phyloP scores from a whole-genome alignment of 2,888 invertebrate genomes.

The Priocnemis perturbator region DNA sequence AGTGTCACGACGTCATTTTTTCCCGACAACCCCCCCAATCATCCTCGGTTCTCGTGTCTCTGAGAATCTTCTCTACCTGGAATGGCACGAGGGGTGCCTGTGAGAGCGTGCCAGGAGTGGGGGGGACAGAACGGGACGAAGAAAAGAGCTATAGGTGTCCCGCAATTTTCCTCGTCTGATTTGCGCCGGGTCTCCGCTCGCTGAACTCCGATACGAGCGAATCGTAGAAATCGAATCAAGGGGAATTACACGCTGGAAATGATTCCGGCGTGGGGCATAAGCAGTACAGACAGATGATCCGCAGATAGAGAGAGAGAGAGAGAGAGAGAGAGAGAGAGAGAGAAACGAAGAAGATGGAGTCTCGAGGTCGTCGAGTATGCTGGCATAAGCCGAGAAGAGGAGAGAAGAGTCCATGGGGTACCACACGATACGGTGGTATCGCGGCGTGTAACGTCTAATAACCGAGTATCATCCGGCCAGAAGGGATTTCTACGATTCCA shows the following conservation, averaged over 20 bases:
- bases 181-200: slow-evolving; percentile 29
- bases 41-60: slow-evolving; percentile 9
- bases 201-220: slow-evolving; percentile 22
- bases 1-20: slow-evolving; percentile 2
- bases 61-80: slow-evolving; percentile 28
- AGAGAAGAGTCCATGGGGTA: slow-evolving; percentile 14
- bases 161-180: slow-evolving; percentile 53
- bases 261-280: slow-evolving; percentile 25
- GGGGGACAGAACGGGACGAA: background rate
- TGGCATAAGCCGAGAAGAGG: slow-evolving; percentile 29
- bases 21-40: background rate
- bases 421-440: slow-evolving; percentile 18
- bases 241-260: slow-evolving; percentile 53
- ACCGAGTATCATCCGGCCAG: slow-evolving; percentile 65
- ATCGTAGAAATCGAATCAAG: slow-evolving; percentile 47
- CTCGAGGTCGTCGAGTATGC: slow-evolving; percentile 22
- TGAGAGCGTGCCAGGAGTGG: no score
- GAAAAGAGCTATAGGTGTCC: slow-evolving; percentile 49
- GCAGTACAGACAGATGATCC: no score
- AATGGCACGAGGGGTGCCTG: slow-evolving; percentile 8
- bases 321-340: background rate
- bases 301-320: slow-evolving; percentile 14
- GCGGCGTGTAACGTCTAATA: slow-evolving; percentile 53
- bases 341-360: slow-evolving; percentile 4
- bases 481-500: slow-evolving; percentile 70